Evolutionary conservation across 2,797 vertebrate genomes (phyloP).

Genomic region (Malacoctenus gilli): DNA sequence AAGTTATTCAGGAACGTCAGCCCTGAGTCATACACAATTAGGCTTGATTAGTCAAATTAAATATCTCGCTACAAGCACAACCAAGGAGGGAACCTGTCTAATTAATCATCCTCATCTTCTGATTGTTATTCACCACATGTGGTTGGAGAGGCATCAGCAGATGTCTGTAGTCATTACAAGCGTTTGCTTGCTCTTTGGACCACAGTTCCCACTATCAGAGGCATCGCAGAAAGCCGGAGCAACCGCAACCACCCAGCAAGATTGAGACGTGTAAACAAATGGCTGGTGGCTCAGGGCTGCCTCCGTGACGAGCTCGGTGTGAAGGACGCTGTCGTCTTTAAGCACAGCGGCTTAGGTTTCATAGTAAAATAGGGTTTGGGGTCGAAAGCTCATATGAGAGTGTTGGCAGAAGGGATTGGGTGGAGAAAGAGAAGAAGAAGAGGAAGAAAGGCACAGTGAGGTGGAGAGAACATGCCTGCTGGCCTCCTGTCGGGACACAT

Average conservation of each 20-base stretch:
- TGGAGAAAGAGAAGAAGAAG: too few relatives aligned
- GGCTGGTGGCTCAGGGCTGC: conserved; percentile 10
- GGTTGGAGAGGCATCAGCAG: conserved; percentile 40
- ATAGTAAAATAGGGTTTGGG: conserved; percentile 36
- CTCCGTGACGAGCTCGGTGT: conserved; percentile 13
- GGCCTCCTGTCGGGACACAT: conserved; percentile 77
- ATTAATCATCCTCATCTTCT: conserved; percentile 56
- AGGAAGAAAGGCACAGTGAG: conserved; percentile 28
- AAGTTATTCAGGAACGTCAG: conserved; percentile 65
- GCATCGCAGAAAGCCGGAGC: not conserved
- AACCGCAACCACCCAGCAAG: not conserved
- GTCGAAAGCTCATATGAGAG: conserved; percentile 30
- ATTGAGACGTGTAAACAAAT: conserved; percentile 14
- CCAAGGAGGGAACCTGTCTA: conserved; percentile 39
- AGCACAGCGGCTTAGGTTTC: conserved; percentile 18
- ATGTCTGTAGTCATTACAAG: conserved; percentile 36
- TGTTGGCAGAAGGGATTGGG: too few relatives aligned
- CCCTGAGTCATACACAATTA: conserved; percentile 64
- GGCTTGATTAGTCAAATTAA: conserved; percentile 67
- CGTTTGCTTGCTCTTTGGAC: conserved; percentile 40
- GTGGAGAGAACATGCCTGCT: conserved; percentile 69
- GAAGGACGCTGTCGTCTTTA: conserved; percentile 37
- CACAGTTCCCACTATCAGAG: not conserved
- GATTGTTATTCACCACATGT: conserved; percentile 53
- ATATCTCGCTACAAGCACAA: conserved; percentile 53